phyloP scores from a whole-genome alignment of 2,888 invertebrate genomes.

The Diarsia brunnea region DNA sequence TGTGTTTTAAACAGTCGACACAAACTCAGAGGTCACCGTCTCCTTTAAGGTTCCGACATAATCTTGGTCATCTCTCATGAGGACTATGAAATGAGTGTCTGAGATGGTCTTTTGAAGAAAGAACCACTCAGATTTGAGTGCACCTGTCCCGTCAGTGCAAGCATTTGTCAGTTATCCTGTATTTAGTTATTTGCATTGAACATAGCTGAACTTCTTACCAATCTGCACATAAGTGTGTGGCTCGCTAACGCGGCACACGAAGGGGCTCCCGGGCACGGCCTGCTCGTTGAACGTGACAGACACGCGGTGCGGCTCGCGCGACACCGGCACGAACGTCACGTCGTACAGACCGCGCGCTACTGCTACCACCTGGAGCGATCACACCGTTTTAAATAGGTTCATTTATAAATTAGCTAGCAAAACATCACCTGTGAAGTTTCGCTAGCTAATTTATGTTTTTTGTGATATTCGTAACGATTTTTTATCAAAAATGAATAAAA shows the following conservation, averaged over 20 bases:
- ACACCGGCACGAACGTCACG: conserved; percentile 97
- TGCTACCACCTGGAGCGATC: conserved; percentile 93
- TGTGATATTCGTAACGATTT: background rate
- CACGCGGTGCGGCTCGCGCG: conserved; percentile 97
- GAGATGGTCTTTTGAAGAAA: too few relatives aligned
- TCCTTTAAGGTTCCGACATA: too few relatives aligned
- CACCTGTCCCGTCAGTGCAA: too few relatives aligned
- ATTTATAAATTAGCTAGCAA: background rate
- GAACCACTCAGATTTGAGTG: too few relatives aligned
- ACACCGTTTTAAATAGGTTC: background rate
- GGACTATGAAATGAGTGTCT: too few relatives aligned
- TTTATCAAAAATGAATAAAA: background rate
- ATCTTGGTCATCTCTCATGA: too few relatives aligned
- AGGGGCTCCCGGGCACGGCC: conserved; percentile 97
- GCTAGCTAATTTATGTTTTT: too few relatives aligned
- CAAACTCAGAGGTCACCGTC: too few relatives aligned
- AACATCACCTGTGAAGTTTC: too few relatives aligned
- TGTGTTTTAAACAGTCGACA: too few relatives aligned
- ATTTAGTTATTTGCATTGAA: too few relatives aligned
- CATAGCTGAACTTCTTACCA: conserved; percentile 77
- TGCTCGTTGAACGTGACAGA: conserved; percentile 98
- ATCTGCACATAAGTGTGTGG: conserved; percentile 94
- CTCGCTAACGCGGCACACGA: conserved; percentile 94
- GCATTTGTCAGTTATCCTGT: too few relatives aligned
- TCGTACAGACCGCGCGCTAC: conserved; percentile 97